These are phyloP conservation scores for Sycon ciliatum DNA, from an alignment of 37 sponge, comb jelly and placozoan species.

Conservation along the genomic window DNA sequence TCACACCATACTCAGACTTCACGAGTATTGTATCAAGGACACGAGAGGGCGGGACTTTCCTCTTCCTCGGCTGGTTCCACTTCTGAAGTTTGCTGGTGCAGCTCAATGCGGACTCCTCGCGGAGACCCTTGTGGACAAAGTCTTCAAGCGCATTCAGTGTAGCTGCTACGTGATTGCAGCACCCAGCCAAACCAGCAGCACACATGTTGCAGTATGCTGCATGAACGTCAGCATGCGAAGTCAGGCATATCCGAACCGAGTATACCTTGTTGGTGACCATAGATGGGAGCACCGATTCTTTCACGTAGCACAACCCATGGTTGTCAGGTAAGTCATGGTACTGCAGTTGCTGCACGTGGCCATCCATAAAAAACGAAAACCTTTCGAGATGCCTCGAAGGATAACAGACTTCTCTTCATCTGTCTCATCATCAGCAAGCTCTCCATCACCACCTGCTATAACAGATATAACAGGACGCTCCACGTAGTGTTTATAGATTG, in stretches of 20 bases:
- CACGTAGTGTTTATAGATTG: slow-evolving; percentile 17
- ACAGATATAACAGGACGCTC: slow-evolving; percentile 22
- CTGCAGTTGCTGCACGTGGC: slow-evolving; percentile 21
- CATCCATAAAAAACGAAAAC: slow-evolving; percentile 31
- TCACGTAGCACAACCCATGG: slow-evolving; percentile 11
- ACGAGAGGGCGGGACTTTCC: slow-evolving; percentile 14
- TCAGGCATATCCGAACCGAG: slow-evolving; percentile 5
- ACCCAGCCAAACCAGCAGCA: slow-evolving; percentile 35
- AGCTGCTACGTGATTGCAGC: slow-evolving; percentile 30
- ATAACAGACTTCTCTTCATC: background rate
- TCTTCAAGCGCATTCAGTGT: slow-evolving; percentile 24
- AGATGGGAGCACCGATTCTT: slow-evolving; percentile 23
- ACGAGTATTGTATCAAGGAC: slow-evolving; percentile 1
- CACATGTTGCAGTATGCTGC: slow-evolving; percentile 33
- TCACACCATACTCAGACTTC: slow-evolving; percentile 17
- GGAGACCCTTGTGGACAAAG: slow-evolving; percentile 23
- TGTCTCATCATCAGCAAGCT: slow-evolving; percentile 1
- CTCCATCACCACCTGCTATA: slow-evolving; percentile 10
- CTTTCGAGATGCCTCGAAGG: slow-evolving; percentile 11
- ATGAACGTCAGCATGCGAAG: slow-evolving; percentile 17
- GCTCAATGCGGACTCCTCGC: slow-evolving; percentile 10
- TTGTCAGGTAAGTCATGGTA: slow-evolving; percentile 23
- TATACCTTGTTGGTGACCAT: slow-evolving; percentile 22
- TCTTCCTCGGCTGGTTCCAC: slow-evolving; percentile 22
- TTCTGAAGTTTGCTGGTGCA: slow-evolving; percentile 29